Evolutionary conservation across 2,797 vertebrate genomes (phyloP), one percentile per base, ranked within the genome.

Genomic region (Oreonectes daqikongensis): DNA sequence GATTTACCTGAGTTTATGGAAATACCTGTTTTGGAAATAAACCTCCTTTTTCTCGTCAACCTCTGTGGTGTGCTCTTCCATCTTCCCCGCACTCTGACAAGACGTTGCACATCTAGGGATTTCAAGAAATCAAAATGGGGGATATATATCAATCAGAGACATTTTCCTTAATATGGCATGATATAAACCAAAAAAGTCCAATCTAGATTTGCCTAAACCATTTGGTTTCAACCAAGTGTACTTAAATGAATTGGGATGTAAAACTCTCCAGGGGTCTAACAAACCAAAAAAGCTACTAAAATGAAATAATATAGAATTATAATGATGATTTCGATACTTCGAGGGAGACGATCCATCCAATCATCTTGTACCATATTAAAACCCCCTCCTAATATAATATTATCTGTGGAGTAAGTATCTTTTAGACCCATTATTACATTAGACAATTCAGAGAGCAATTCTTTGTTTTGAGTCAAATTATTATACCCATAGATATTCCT

Each of bases 161-260:
- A 40, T 63, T 40, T 38, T 38, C 18, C n/a, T 63, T 40, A 40
- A 63, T 38, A 12, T 63, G 32, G 4, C 9, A 63, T 38, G 60
- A 63, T 1, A 40, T 40, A 11, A 38, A 18, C 32, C 60, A 63
- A 6, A 38, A 63, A 38, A 63, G 30, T 63, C 60, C 32, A 40
- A 12, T 38, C 59, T 61, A 11, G 59, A 61, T 61, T 61, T 61
- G 2, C 30, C 20, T 61, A 18, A 35, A 3, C 59, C 59, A 38
- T 61, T 32, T 12, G 28, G 67, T 32, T 69, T 69, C 14, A 53
- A 53, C 67, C 67, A 53, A 20, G 67, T 53, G 26, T 28, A 69
- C 12, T 69, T 2, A 32, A 1, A 32, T 30, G 53, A 5, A 50
- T 55, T 35, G 12, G 68, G 68, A 7, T 69, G 7, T 38, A 50